Percentiles rank a stretch among this genome's conserved stretches.
phyloP scores from a whole-genome alignment of 2,888 invertebrate genomes.

The Philereme vetulata region DNA sequence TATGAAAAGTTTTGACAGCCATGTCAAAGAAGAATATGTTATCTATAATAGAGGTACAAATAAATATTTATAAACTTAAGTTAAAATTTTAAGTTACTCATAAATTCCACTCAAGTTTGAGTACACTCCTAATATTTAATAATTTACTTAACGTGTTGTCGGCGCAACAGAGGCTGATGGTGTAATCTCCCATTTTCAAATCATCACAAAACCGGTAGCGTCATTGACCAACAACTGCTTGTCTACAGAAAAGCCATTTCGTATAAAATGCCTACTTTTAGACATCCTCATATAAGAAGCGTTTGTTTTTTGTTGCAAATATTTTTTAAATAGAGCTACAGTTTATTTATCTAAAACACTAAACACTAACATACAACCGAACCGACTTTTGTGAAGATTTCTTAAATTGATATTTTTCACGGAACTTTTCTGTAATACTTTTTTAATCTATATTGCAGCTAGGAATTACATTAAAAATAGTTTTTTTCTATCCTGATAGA shows the following conservation, averaged over 20 bases:
- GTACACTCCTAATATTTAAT: constrained; percentile 4
- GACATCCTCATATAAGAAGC: neutral
- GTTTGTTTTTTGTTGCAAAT: too few relatives aligned
- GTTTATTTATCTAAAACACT: too few relatives aligned
- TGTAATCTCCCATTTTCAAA: constrained; percentile 10
- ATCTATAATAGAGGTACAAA: neutral
- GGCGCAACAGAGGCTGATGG: constrained; percentile 1
- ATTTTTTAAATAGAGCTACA: too few relatives aligned
- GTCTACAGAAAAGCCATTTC: neutral
- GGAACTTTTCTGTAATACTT: too few relatives aligned
- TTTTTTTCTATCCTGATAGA: too few relatives aligned
- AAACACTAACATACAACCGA: too few relatives aligned
- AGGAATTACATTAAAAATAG: too few relatives aligned
- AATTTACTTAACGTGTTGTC: constrained; percentile 1
- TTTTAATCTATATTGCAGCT: too few relatives aligned
- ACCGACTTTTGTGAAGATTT: too few relatives aligned
- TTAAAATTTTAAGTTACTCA: neutral
- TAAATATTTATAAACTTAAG: neutral
- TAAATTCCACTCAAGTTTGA: neutral
- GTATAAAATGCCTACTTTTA: neutral
- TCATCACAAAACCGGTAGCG: constrained; percentile 7
- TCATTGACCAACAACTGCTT: neutral
- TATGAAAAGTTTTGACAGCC: too few relatives aligned
- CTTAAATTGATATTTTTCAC: too few relatives aligned
- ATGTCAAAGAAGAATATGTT: too few relatives aligned